Evolutionary conservation across 2,797 vertebrate species (phyloP).

Genomic region (Scyliorhinus canicula): DNA sequence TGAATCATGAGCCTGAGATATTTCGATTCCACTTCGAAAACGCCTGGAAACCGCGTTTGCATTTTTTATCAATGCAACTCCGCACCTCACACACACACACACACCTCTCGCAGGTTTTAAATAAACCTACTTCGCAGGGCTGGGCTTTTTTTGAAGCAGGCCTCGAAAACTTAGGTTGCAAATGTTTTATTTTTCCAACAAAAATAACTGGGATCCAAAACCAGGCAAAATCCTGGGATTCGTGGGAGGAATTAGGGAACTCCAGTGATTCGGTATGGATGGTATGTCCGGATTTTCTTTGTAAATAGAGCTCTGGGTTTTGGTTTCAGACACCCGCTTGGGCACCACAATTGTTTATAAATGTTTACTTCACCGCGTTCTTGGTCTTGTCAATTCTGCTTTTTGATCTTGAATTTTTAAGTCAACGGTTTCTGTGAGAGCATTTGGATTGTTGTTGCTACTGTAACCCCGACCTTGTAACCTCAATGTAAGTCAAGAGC

Average conservation of each 20-base stretch:
- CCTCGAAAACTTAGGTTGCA: not conserved
- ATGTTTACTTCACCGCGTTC: too few relatives aligned
- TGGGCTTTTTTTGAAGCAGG: too few relatives aligned
- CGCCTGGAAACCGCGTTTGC: not conserved
- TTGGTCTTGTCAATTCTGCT: not conserved
- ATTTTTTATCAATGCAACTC: not conserved
- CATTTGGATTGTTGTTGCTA: not conserved
- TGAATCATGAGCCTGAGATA: not conserved
- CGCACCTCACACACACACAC: not conserved
- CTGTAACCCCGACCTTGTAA: not conserved
- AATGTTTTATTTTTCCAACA: not conserved
- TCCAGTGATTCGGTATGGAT: not conserved
- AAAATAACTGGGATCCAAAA: not conserved
- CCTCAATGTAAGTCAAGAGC: constrained; percentile 1
- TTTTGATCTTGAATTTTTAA: constrained; percentile 17
- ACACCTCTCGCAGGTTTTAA: not conserved
- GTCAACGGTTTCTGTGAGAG: not conserved
- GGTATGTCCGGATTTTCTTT: not conserved
- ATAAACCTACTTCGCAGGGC: not conserved
- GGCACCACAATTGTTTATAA: too few relatives aligned
- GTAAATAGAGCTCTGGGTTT: not conserved
- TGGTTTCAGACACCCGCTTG: too few relatives aligned
- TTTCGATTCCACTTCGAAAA: not conserved
- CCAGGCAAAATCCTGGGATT: not conserved
- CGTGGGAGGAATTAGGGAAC: not conserved